Evolutionary conservation across 2,113 vertebrate genomes (phyloP).

Genomic region (Chaenogobius annularis): DNA sequence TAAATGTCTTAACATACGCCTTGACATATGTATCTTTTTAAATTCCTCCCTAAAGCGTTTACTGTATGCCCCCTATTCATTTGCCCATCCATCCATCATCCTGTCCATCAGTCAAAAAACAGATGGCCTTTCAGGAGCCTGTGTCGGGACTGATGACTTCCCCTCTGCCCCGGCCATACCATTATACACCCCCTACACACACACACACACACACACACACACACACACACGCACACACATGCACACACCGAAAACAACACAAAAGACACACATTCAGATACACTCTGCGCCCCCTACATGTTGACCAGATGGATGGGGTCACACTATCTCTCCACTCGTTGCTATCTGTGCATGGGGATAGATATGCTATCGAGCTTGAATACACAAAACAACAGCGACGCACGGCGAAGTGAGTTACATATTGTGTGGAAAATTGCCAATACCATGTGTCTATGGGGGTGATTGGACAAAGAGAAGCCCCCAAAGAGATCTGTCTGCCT

Average conservation of each 20-base stretch:
- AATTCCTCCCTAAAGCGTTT: constrained; percentile 17
- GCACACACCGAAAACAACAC: constrained; percentile 15
- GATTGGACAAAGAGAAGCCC: constrained; percentile 82
- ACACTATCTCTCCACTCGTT: constrained; percentile 24
- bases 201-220: neutral
- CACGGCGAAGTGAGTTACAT: constrained; percentile 8
- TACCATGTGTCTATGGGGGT: constrained; percentile 56
- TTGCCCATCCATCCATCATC: constrained; percentile 60
- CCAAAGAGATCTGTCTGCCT: constrained; percentile 79
- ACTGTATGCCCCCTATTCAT: constrained; percentile 54
- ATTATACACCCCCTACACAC: constrained; percentile 37
- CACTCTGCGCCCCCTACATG: constrained; percentile 30
- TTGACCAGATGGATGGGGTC: constrained; percentile 39
- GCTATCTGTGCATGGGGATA: constrained; percentile 63
- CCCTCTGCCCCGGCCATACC: constrained; percentile 66
- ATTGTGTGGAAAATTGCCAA: constrained; percentile 25
- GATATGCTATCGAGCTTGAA: constrained; percentile 72
- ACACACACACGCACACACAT: neutral
- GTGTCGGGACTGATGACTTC: constrained; percentile 67
- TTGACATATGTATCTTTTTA: neutral
- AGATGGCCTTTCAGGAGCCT: constrained; percentile 77
- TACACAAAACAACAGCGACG: constrained; percentile 46
- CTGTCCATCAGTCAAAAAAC: constrained; percentile 76
- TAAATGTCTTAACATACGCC: neutral
- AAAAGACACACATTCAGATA: constrained; percentile 32